Base-by-base conservation (phyloP, 2,797 vertebrate genomes). In the Argentina silus region DNA sequence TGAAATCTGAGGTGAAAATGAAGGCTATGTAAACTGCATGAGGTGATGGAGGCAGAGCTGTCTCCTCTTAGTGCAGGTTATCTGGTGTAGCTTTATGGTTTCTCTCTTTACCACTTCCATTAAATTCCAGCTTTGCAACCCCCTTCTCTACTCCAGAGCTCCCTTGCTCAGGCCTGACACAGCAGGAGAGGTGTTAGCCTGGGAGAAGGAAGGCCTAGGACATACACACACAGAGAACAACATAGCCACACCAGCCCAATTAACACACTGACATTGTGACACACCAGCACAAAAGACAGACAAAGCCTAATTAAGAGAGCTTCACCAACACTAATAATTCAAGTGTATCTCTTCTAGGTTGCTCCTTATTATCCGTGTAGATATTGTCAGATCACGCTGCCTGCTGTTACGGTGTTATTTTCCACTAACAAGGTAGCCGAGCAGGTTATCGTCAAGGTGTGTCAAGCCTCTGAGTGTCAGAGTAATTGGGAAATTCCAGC, bases 51-150 rank as follows among this genome's bases (percentile, higher is more conserved):
- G 63, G 44, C n/a, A 21, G 63, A 47, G 44, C 63, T 47, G 44
- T 63, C 62, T 47, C 42, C 19, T 64, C 42, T 56, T 17, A 57
- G 77, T 77, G 67, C 71, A 42, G 77, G 27, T 56, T 17, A 56
- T 45, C 43, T 21, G 43, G 10, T 12, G 73, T 57, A 59, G 44
- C 70, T 84, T 82, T 69, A 68, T 14, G 73, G 19, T 55, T 53
- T 53, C 8, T 67, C 75, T 66, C 50, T 81, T 82, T 78, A 78
- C 74, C 63, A 72, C 86, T 77, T 66, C 78, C 47, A 70, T 70
- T 78, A 75, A 69, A 50, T 69, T 59, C 61, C 56, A 56, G 65
- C 76, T 77, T 62, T 69, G 43, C 36, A 69, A 82, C 55, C 74
- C 62, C 36, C 70, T 76, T 3, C 2, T 62, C 17, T 27, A 6